These are phyloP conservation scores for Aurelia aurita complex sp. Pacific DNA, from an alignment of 30 jellyfish, hydroid and myxozoan species.

Conservation along the genomic window DNA sequence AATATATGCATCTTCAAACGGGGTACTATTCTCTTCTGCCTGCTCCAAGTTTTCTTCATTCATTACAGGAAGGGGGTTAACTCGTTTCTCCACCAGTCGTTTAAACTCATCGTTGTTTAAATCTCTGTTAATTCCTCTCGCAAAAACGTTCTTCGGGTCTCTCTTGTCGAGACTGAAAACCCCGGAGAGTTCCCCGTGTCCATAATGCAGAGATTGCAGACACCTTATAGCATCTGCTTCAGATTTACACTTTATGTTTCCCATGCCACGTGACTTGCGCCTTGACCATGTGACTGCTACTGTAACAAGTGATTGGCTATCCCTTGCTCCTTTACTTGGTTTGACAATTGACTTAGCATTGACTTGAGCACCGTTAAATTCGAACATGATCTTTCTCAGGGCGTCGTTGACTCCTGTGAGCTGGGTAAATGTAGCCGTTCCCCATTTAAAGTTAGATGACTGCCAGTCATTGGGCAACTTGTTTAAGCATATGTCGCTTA, in stretches of 20 bases:
- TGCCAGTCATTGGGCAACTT: neutral
- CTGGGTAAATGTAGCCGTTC: neutral
- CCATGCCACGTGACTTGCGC: slow-evolving; percentile 25
- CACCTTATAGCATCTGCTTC: neutral
- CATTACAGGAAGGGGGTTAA: too few species aligned
- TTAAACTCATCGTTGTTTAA: slow-evolving; percentile 23
- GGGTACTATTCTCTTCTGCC: neutral
- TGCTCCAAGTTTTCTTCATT: slow-evolving; percentile 9
- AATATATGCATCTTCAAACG: slow-evolving; percentile 1
- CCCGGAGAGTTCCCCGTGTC: neutral
- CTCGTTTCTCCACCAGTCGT: neutral
- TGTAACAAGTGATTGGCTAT: neutral
- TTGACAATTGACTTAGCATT: neutral
- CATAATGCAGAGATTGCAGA: neutral
- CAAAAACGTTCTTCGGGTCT: neutral
- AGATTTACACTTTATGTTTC: slow-evolving; percentile 7
- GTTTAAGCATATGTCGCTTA: neutral
- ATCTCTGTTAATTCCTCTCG: neutral
- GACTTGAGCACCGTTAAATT: slow-evolving; percentile 2
- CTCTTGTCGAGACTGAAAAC: neutral
- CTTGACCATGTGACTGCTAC: slow-evolving; percentile 34
- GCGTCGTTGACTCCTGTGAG: neutral
- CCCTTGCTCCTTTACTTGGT: too few species aligned
- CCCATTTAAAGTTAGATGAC: slow-evolving; percentile 6
- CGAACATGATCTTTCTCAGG: neutral